Conservation (phyloP, 2,113 vertebrate species). For the Cervus canadensis region DNA sequence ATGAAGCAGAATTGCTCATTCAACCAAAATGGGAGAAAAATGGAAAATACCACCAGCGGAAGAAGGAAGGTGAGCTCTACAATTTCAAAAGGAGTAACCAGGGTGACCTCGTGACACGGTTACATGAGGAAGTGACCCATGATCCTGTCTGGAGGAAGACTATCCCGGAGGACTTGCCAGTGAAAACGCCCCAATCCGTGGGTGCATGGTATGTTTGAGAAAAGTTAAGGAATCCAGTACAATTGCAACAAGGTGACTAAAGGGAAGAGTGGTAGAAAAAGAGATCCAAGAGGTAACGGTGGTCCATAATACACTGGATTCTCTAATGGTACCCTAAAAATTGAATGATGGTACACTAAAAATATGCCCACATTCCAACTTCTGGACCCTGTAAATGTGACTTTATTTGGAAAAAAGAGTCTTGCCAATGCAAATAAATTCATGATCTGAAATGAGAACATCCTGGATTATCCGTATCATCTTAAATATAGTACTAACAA, state of each 20-base stretch:
- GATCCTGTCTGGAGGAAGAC: neutral
- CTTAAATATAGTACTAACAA: neutral
- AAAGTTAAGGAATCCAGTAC: neutral
- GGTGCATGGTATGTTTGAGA: neutral
- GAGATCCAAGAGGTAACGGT: neutral
- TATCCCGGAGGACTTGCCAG: neutral
- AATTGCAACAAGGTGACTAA: neutral
- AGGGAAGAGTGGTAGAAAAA: neutral
- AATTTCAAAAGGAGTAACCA: neutral
- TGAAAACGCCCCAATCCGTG: neutral
- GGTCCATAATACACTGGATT: neutral
- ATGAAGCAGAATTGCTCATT: neutral
- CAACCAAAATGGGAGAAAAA: neutral
- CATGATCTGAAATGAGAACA: neutral
- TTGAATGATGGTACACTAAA: neutral
- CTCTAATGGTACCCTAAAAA: neutral
- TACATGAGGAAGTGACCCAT: neutral
- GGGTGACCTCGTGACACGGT: neutral
- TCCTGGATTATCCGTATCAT: neutral
- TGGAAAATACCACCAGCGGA: neutral
- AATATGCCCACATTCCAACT: neutral
- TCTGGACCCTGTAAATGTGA: neutral
- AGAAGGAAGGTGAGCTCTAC: neutral
- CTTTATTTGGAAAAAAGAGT: neutral
- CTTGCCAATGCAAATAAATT: neutral